Conservation (phyloP, 2,888 invertebrate genomes). For the Drosophila siamana region DNA sequence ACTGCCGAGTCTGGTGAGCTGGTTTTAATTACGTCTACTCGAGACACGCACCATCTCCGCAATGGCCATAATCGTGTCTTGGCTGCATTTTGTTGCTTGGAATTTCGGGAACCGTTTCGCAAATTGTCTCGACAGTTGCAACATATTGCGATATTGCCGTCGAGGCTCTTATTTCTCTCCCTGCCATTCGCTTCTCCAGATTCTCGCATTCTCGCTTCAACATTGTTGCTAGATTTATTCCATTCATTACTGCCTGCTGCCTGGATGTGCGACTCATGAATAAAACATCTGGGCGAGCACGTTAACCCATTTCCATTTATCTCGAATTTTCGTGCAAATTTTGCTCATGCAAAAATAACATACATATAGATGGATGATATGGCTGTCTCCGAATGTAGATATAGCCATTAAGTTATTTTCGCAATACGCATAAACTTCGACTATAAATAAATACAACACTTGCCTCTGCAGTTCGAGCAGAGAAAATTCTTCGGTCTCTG, state of each 20-base stretch:
- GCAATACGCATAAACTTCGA: conserved; percentile 46
- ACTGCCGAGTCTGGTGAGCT: conserved; percentile 26
- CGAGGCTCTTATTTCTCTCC: conserved; percentile 21
- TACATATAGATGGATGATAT: conserved; percentile 17
- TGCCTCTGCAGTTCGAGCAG: conserved; percentile 37
- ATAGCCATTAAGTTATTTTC: conserved; percentile 55
- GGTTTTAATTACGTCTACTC: conserved; percentile 45
- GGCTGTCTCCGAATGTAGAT: conserved; percentile 19
- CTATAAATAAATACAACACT: conserved; percentile 75
- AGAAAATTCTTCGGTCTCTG: conserved; percentile 32
- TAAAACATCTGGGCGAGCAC: conserved; percentile 48
- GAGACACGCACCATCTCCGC: conserved; percentile 42
- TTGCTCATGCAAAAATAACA: conserved; percentile 18
- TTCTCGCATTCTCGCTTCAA: neutral
- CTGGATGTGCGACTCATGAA: conserved; percentile 43
- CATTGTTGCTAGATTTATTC: conserved; percentile 43
- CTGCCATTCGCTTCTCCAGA: neutral
- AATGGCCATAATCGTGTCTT: neutral
- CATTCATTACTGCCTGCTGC: conserved; percentile 54
- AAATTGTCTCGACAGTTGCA: conserved; percentile 61
- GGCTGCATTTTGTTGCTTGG: conserved; percentile 15
- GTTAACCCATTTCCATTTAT: conserved; percentile 77
- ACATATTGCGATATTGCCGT: conserved; percentile 24
- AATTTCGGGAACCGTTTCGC: conserved; percentile 47
- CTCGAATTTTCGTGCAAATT: conserved; percentile 54